These are phyloP conservation scores for Zapus hudsonius DNA, from an alignment of 2,113 vertebrate genomes.

Conservation along the genomic window DNA sequence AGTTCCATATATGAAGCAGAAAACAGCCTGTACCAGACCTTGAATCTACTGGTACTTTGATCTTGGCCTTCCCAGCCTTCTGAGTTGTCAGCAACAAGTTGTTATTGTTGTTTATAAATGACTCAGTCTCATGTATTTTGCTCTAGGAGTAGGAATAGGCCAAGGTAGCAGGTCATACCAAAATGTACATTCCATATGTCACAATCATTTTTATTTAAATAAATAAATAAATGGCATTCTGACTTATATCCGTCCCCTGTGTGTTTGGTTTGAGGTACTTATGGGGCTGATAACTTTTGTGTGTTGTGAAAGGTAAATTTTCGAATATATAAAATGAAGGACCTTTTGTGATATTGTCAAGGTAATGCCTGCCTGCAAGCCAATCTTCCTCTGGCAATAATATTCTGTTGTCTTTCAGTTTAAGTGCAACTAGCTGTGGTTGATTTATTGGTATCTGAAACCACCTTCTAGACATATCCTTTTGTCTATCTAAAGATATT, in stretches of 20 bases:
- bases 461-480: neutral
- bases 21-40: neutral
- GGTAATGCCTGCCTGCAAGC: neutral
- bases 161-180: neutral
- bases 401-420: neutral
- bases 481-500: neutral
- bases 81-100: neutral
- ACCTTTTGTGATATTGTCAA: neutral
- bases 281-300: neutral
- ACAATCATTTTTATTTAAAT: neutral
- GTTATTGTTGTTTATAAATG: neutral
- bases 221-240: neutral
- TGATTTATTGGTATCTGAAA: slow-evolving; percentile 7
- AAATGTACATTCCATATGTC: neutral
- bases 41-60: neutral
- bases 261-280: neutral
- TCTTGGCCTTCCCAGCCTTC: neutral
- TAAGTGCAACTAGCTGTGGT: neutral
- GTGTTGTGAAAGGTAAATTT: neutral
- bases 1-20: neutral
- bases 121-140: neutral
- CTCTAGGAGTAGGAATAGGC: neutral
- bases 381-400: neutral
- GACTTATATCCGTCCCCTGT: neutral
- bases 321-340: neutral